These are phyloP conservation scores for Eclectus roratus DNA, from an alignment of 2,113 vertebrate genomes.

Conservation along the genomic window DNA sequence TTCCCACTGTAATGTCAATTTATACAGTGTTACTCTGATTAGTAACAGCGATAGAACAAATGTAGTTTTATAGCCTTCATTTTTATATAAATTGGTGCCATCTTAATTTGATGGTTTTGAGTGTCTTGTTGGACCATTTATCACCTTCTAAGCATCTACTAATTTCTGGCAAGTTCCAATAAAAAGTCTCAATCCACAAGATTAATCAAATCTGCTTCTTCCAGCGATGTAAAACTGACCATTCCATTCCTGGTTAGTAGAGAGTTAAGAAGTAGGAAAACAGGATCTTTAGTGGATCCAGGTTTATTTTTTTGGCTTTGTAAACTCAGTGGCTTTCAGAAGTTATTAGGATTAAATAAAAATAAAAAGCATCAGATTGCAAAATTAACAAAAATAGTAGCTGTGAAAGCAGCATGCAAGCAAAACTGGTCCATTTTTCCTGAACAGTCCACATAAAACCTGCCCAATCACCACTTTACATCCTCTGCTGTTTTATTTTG, in stretches of 20 bases:
- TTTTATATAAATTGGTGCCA: background rate
- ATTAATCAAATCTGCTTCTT: background rate
- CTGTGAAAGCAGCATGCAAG: background rate
- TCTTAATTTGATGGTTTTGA: background rate
- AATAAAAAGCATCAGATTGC: slow-evolving; percentile 36
- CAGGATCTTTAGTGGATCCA: slow-evolving; percentile 28
- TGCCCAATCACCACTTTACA: background rate
- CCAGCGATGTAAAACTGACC: background rate
- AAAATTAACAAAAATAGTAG: slow-evolving; percentile 25
- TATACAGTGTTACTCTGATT: background rate
- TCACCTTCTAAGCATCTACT: background rate
- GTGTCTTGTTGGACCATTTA: background rate
- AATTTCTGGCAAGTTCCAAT: background rate
- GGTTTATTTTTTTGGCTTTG: slow-evolving; percentile 43
- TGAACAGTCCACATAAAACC: background rate
- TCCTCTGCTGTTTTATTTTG: background rate
- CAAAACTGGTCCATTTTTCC: background rate
- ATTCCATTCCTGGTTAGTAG: background rate
- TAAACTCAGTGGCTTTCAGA: slow-evolving; percentile 25
- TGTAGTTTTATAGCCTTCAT: background rate
- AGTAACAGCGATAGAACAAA: background rate
- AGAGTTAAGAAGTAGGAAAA: slow-evolving; percentile 12
- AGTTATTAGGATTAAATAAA: slow-evolving; percentile 22
- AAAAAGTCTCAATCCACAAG: background rate
- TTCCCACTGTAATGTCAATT: background rate